phyloP scores from a whole-genome alignment of 2,113 vertebrate species.

The Dromas ardeola region DNA sequence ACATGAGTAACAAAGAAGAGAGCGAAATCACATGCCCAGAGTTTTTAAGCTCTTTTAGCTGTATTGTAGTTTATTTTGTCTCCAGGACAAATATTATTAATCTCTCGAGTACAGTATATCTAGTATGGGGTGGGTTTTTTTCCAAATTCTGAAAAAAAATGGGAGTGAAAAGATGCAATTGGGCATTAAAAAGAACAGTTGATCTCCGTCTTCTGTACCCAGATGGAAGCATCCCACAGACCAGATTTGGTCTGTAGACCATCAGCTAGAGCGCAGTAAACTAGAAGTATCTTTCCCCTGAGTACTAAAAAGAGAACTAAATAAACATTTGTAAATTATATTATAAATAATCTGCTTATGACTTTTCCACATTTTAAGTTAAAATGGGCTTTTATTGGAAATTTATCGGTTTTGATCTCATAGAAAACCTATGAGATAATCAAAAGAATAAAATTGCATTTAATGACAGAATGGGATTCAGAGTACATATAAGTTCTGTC shows the following conservation, averaged over 20 bases:
- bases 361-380: background rate
- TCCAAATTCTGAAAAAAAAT: background rate
- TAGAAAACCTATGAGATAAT: background rate
- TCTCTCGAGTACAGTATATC: background rate
- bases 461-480: background rate
- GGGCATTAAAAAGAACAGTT: background rate
- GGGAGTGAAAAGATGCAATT: background rate
- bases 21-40: background rate
- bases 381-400: background rate
- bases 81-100: background rate
- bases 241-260: background rate
- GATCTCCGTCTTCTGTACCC: background rate
- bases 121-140: background rate
- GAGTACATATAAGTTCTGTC: background rate
- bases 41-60: background rate
- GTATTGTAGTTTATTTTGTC: background rate
- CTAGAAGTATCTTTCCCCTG: background rate
- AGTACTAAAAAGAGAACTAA: background rate
- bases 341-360: background rate
- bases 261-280: background rate
- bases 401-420: background rate
- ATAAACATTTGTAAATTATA: background rate
- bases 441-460: background rate
- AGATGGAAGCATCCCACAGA: background rate
- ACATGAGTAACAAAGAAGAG: background rate